Base-by-base conservation (phyloP, 2,888 invertebrate genomes). In the Ectemnius continuus region DNA sequence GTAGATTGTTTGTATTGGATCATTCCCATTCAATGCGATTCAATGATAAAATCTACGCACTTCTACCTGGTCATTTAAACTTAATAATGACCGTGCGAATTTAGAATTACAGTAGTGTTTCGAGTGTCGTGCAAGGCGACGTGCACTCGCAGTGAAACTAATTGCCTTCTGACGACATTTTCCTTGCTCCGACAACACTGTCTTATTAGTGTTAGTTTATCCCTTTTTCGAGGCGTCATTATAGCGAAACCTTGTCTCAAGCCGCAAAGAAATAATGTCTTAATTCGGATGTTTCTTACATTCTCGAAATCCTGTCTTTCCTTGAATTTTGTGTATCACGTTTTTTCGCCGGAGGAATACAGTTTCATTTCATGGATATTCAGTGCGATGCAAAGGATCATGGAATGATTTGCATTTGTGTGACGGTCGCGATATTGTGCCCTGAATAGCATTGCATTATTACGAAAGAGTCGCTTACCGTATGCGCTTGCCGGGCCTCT, bases 401-500 rank as follows among this genome's bases (percentile, higher is more conserved):
- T 11, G 11, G 36, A 8, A 11, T 18, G 36, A 48, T 63, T 63
- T 46, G 52, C 45, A 52, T 59, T 64, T 61, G 58, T 48, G 47
- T 46, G 59, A 48, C 47, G 47, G 46, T 58, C 18, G 2, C 66
- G 62, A 72, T 47, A 74, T 46, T 23, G 62, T 13, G 56, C n/a
- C 52, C 67, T 66, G 73, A 74, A 74, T 73, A 74, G 45, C 56
- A 61, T 63, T 57, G 23, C 47, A 48, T 26, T 5, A 13, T 64
- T 75, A 46, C 61, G 46, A 48, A 67, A 67, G 36, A 47, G 20
- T 13, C 16, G 94, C 67, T 16, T 91, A 97, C 97, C 89, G 95
- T 94, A 89, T 97, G 96, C 75, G 97, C 97, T 92, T 97, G 97
- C 83, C 97, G 92, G 20, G 98, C 98, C 92, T 98, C 98, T 91